Evolutionary conservation across 64 coral and sea anemone species (phyloP).

Genomic region (Anthopleura sola): DNA sequence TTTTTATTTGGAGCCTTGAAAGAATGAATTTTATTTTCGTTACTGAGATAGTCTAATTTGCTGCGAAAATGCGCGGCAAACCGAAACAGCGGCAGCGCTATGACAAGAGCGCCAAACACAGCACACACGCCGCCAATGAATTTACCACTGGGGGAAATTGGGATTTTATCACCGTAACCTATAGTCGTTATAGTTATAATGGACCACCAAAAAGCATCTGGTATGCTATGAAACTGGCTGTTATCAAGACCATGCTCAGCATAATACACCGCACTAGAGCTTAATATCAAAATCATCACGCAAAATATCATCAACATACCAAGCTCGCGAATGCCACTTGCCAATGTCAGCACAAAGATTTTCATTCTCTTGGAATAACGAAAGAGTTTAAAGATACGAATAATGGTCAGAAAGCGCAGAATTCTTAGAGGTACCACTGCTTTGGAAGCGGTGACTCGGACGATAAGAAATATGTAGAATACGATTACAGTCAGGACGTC

Average conservation of each 20-base stretch:
- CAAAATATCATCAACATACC: conserved; percentile 57
- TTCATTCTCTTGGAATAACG: conserved; percentile 75
- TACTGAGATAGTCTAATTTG: conserved; percentile 25
- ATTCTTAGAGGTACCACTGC: conserved; percentile 20
- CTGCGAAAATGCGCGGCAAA: conserved; percentile 71
- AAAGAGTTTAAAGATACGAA: conserved; percentile 73
- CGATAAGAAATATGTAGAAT: conserved; percentile 63
- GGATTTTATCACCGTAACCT: conserved; percentile 82
- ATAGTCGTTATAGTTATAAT: conserved; percentile 82
- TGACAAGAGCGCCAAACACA: conserved; percentile 58
- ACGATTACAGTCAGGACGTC: conserved; percentile 78
- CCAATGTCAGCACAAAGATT: conserved; percentile 57
- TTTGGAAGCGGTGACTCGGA: conserved; percentile 41
- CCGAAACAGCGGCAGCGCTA: conserved; percentile 77
- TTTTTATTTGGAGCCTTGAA: neutral
- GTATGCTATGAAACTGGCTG: conserved; percentile 57
- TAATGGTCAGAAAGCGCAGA: conserved; percentile 39
- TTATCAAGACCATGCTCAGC: conserved; percentile 41
- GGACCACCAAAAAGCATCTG: conserved; percentile 84
- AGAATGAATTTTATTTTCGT: neutral
- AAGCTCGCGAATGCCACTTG: conserved; percentile 55
- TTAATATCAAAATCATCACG: conserved; percentile 50
- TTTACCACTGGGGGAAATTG: conserved; percentile 46
- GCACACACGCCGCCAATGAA: conserved; percentile 58
- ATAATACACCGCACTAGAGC: conserved; percentile 56